Evolutionary conservation across 1,140 invertebrate species (phyloP).

Genomic region (Agrypnia vestita): DNA sequence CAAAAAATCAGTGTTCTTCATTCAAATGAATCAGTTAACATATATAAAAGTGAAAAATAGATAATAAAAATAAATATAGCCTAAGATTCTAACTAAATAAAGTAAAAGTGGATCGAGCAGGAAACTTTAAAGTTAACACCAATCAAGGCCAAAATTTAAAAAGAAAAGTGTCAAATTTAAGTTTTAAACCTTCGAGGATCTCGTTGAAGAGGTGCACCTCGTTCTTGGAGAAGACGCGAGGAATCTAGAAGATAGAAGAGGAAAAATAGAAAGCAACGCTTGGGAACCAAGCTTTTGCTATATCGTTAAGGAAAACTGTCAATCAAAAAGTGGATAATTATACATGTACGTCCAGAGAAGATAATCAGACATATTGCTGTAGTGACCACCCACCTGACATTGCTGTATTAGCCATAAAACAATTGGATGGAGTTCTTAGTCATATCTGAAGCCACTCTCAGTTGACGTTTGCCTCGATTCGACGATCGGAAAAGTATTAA

Average conservation of each 20-base stretch:
- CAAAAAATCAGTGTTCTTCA: neutral
- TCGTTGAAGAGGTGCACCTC: neutral
- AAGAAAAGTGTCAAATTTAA: conserved; percentile 24
- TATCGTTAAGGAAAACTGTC: no score
- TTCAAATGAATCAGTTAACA: conserved; percentile 35
- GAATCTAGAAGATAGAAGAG: neutral
- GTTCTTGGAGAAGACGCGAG: neutral
- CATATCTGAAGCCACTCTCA: no score
- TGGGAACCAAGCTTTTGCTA: no score
- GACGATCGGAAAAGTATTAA: conserved; percentile 16
- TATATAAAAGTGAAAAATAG: neutral
- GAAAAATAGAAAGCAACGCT: no score
- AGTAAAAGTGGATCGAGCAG: conserved; percentile 10
- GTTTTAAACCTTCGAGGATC: neutral
- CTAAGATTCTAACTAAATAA: conserved; percentile 3
- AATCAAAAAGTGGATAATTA: no score
- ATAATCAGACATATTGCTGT: no score
- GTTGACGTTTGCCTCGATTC: conserved; percentile 3
- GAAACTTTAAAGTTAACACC: conserved; percentile 17
- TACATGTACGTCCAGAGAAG: no score
- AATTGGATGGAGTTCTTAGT: neutral
- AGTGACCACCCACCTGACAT: no score
- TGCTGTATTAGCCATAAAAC: no score
- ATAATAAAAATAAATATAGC: neutral
- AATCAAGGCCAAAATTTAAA: conserved; percentile 47